Evolutionary conservation across 2,797 vertebrate genomes (phyloP), one percentile per base, ranked within the genome.

Genomic region (Emydoidea blandingii): DNA sequence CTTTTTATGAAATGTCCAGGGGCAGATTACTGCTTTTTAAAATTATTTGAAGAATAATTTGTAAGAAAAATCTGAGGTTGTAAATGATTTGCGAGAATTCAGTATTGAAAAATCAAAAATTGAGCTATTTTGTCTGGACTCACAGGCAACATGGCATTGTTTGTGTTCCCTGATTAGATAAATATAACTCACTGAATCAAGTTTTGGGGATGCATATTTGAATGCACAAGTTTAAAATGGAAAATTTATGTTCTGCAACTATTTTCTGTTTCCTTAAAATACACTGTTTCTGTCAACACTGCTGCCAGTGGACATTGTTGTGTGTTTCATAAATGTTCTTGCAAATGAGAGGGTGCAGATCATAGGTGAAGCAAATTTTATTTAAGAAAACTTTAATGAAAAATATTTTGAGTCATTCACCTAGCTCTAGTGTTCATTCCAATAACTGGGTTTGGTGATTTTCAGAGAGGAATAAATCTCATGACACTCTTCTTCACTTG

Each of bases 11-110:
- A 12, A 27, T 81, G 47, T 50, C 18, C 9, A 50, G 29, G 14
- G 80, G 25, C n/a, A 57, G 53, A 44, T 81, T 81, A 41, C 18
- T 68, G n/a, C 18, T 68, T 8, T 80, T 94, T 87, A 16, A 84
- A 93, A 65, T 80, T 7, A 87, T 88, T 83, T 92, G 81, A 52
- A n/a, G 74, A 90, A 81, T 87, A 50, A 86, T 88, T 47, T 3
- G 34, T 37, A 89, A 37, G 83, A 85, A 80, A 79, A 18, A 27
- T 88, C 87, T 72, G 50, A 79, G 81, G 34, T 81, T 37, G 12
- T 83, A 89, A 65, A 57, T 85, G 54, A 3, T 31, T 95, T 37
- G 41, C 83, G 57, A 2, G 1, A 76, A 68, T 91, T 91, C 89
- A 62, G 62, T 85, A 62, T 27, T 41, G 49, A 88, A 50, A 88